Conservation (phyloP, 2,113 vertebrate genomes). For the Rhynchomys soricoides region DNA sequence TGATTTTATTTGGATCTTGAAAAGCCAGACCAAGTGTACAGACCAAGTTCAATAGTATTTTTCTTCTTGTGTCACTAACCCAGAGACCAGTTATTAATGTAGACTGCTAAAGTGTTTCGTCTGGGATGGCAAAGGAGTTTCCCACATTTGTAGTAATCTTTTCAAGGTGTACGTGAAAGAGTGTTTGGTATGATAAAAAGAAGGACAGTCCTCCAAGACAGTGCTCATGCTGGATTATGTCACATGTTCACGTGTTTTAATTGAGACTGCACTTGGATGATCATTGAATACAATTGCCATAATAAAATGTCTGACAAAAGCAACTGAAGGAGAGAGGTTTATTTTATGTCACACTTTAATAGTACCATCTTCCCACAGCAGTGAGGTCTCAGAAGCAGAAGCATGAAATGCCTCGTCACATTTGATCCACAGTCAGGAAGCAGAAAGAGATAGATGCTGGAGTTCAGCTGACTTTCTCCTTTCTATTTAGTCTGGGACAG, state of each 20-base stretch:
- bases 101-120: neutral
- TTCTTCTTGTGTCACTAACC: neutral
- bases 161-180: neutral
- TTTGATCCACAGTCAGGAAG: neutral
- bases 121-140: neutral
- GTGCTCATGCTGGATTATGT: neutral
- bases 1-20: neutral
- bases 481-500: neutral
- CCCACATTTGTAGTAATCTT: neutral
- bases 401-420: neutral
- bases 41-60: neutral
- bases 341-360: neutral
- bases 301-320: no score
- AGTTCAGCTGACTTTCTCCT: neutral
- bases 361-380: accelerated
- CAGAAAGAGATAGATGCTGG: neutral
- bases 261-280: neutral
- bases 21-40: neutral
- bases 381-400: no score
- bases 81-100: neutral
- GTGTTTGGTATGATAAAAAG: neutral
- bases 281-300: neutral
- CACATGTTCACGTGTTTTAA: neutral
- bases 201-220: neutral
- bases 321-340: neutral